Conservation (phyloP, 1,140 invertebrate genomes). For the Sitobion miscanthi region DNA sequence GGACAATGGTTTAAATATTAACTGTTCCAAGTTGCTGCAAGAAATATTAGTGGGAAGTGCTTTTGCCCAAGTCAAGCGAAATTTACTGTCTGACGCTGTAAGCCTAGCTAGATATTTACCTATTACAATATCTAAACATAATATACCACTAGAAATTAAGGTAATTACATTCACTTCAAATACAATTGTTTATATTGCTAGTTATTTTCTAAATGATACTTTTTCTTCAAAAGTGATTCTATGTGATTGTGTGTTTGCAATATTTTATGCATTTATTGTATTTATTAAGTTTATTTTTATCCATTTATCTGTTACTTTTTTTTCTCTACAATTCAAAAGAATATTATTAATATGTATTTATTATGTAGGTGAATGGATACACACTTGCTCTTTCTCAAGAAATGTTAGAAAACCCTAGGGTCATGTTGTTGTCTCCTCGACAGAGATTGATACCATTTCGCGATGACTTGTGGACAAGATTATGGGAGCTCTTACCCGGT, state of each 20-base stretch:
- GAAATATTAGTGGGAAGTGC: constrained; percentile 78
- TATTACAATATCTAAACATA: constrained; percentile 69
- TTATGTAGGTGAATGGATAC: constrained; percentile 36
- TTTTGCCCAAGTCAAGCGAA: constrained; percentile 74
- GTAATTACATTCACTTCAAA: constrained; percentile 61
- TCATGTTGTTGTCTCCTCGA: constrained; percentile 81
- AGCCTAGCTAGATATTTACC: constrained; percentile 74
- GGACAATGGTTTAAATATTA: constrained; percentile 65
- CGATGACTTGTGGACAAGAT: constrained; percentile 79
- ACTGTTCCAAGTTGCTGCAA: constrained; percentile 72
- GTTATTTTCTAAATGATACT: neutral
- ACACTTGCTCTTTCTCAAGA: constrained; percentile 64
- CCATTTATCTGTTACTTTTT: neutral
- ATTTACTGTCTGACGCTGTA: constrained; percentile 73
- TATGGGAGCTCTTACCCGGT: constrained; percentile 67
- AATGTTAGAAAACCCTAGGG: constrained; percentile 78
- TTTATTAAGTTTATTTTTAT: neutral
- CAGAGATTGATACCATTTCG: constrained; percentile 80
- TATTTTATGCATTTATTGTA: neutral
- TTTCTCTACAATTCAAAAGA: neutral
- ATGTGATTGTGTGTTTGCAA: neutral
- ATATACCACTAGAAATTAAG: constrained; percentile 65
- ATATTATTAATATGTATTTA: neutral
- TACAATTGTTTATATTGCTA: neutral
- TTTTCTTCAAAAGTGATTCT: neutral